phyloP scores from a whole-genome alignment of 2,888 invertebrate genomes.

The Graphium colonna region DNA sequence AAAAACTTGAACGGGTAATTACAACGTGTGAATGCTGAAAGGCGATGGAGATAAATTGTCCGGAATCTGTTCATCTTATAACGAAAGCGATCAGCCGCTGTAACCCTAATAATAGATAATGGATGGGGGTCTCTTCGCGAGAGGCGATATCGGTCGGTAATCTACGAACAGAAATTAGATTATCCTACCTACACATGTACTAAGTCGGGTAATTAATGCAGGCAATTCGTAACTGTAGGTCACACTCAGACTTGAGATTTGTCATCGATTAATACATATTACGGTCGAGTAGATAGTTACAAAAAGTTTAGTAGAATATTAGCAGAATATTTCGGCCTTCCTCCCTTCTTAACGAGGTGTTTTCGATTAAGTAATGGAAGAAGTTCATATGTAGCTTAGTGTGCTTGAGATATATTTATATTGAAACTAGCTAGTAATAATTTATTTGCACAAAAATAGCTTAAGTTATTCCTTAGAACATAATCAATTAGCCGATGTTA shows the following conservation, averaged over 20 bases:
- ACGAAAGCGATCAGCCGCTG: slow-evolving; percentile 38
- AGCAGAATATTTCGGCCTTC: no score
- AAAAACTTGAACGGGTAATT: slow-evolving; percentile 2
- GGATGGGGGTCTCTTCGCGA: slow-evolving; percentile 41
- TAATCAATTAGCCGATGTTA: no score
- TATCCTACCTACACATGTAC: slow-evolving; percentile 10
- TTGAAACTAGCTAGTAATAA: no score
- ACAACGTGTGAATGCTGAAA: slow-evolving; percentile 27
- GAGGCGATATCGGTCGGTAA: slow-evolving; percentile 49
- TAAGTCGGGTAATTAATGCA: slow-evolving; percentile 3
- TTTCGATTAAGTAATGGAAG: no score
- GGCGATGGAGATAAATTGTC: slow-evolving; percentile 32
- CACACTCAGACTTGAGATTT: not conserved
- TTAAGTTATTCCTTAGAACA: no score
- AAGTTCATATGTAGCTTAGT: no score
- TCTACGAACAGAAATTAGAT: slow-evolving; percentile 33
- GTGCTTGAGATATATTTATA: no score
- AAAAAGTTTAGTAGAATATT: no score
- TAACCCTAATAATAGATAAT: slow-evolving; percentile 53
- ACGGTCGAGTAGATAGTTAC: not conserved
- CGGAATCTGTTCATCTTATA: slow-evolving; percentile 42
- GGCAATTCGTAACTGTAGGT: slow-evolving; percentile 1
- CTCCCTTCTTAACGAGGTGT: no score
- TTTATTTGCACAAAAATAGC: no score
- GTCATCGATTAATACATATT: not conserved